These are phyloP conservation scores for Callyntrura guangdongensis DNA, from an alignment of 2,888 invertebrate genomes.

Conservation along the genomic window DNA sequence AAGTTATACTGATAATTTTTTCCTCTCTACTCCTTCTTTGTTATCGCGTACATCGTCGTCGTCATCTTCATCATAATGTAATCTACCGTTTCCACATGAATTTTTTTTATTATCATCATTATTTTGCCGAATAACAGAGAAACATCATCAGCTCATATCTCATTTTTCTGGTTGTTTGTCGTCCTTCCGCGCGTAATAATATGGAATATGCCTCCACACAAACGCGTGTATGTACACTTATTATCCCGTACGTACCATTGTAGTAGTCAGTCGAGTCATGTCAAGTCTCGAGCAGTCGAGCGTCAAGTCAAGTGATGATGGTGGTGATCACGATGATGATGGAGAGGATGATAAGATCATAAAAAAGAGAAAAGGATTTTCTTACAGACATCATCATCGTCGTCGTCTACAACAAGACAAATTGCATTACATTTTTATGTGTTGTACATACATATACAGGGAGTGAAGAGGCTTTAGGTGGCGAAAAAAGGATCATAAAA, in stretches of 20 bases:
- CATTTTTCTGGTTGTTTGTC: too few relatives aligned
- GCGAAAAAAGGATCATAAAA: background rate
- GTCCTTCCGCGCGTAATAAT: background rate
- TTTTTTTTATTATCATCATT: background rate
- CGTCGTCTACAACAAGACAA: background rate
- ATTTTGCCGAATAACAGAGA: background rate
- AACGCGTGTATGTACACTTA: too few relatives aligned
- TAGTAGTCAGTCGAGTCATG: background rate
- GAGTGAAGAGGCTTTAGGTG: background rate
- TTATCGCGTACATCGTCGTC: background rate
- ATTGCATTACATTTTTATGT: constrained; percentile 42
- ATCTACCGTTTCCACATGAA: background rate
- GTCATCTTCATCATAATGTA: background rate
- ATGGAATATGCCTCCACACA: background rate
- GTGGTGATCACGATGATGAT: background rate
- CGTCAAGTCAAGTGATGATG: background rate
- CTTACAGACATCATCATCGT: background rate
- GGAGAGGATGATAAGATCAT: background rate
- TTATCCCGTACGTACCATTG: too few relatives aligned
- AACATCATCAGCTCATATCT: background rate
- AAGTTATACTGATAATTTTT: constrained; percentile 88
- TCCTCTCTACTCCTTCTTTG: background rate
- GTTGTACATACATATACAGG: background rate
- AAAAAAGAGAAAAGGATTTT: background rate
- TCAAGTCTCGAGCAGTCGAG: background rate